Conservation (phyloP, 2,113 vertebrate genomes). For the Peromyscus polionotus region DNA sequence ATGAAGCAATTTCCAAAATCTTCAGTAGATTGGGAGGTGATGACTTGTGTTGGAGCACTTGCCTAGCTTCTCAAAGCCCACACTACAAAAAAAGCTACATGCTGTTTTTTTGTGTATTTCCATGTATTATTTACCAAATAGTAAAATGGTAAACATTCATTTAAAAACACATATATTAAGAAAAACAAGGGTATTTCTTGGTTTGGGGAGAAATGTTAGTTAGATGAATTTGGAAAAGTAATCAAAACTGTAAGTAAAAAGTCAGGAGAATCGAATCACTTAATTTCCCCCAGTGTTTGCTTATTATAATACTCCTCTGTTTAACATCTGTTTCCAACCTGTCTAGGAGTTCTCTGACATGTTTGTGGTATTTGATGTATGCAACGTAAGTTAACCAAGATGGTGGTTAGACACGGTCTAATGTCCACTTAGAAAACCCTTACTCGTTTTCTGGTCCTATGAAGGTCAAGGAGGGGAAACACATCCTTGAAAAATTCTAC, state of each 20-base stretch:
- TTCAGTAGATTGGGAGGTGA: not conserved
- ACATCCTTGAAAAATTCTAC: not conserved
- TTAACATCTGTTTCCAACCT: not conserved
- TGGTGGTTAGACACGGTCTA: not conserved
- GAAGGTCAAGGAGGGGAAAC: not conserved
- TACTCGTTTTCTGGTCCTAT: not conserved
- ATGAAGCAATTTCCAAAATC: not conserved
- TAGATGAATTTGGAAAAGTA: not conserved
- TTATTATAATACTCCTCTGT: not conserved
- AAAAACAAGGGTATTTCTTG: not conserved
- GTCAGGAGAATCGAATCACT: not conserved
- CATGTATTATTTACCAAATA: not conserved
- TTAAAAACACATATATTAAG: not conserved
- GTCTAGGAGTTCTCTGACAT: not conserved
- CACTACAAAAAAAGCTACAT: not conserved
- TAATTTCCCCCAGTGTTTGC: not conserved
- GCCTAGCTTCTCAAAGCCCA: not conserved
- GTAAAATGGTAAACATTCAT: not conserved
- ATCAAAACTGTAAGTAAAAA: constrained; percentile 1
- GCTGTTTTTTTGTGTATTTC: not conserved
- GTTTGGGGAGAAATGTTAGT: not conserved
- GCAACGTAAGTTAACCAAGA: not conserved
- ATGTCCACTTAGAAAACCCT: not conserved
- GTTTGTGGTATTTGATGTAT: not conserved
- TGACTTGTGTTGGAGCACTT: too few species aligned